A percentile compares a stretch with the other conserved stretches of the same genome.
Conservation (phyloP, 2,888 invertebrate species). For the Corbicula japonica region DNA sequence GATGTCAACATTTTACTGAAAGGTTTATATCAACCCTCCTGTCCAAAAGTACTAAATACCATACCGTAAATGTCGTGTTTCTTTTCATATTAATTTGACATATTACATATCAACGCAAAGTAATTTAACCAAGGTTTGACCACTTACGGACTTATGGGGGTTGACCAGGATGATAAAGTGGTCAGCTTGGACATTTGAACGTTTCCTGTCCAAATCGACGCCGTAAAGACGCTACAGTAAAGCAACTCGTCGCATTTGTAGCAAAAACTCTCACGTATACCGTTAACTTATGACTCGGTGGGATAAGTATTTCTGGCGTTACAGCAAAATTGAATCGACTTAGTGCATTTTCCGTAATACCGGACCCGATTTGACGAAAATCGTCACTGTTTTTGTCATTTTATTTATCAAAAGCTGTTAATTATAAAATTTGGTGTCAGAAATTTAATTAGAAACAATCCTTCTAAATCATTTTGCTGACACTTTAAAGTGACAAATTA, state of each 20-base stretch:
- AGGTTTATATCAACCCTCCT: too few relatives aligned
- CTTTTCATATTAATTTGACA: conserved; percentile 49
- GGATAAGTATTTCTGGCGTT: conserved; percentile 39
- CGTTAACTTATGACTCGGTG: conserved; percentile 41
- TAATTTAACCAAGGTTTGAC: conserved; percentile 24
- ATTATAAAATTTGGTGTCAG: conserved; percentile 27
- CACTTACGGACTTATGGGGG: conserved; percentile 17
- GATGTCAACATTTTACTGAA: too few relatives aligned
- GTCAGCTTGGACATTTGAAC: conserved; percentile 46
- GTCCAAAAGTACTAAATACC: conserved; percentile 17
- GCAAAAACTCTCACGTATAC: conserved; percentile 37
- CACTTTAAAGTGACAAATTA: conserved; percentile 40
- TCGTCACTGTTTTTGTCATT: conserved; percentile 22
- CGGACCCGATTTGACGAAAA: conserved; percentile 24
- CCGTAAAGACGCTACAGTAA: conserved; percentile 45
- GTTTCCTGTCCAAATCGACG: conserved; percentile 62
- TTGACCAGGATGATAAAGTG: conserved; percentile 60
- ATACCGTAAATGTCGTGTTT: conserved; percentile 49
- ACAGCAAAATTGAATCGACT: conserved; percentile 28
- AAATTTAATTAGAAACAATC: conserved; percentile 27
- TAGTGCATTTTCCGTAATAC: conserved; percentile 27
- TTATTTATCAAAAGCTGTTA: conserved; percentile 29
- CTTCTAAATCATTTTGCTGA: conserved; percentile 31
- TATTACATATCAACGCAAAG: conserved; percentile 35
- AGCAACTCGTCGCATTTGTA: conserved; percentile 42